Evolutionary conservation across 2,113 vertebrate species (phyloP).

Genomic region (Muscicapa adusta): DNA sequence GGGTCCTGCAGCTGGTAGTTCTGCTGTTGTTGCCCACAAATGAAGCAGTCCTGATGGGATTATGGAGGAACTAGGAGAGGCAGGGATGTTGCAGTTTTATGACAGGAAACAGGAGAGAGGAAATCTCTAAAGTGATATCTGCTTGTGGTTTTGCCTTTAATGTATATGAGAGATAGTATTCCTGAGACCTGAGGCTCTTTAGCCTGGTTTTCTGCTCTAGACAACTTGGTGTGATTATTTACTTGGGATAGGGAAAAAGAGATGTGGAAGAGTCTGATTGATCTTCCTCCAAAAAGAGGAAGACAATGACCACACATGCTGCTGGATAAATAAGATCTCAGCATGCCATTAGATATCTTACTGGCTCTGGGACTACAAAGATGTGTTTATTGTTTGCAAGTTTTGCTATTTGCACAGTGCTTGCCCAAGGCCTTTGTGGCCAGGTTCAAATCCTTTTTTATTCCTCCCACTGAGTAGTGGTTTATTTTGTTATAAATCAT

Average conservation of each 20-base stretch:
- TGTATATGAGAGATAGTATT: neutral
- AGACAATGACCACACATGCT: neutral
- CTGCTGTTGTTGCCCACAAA: neutral
- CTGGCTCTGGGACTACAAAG: neutral
- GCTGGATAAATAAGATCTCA: neutral
- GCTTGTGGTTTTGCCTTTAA: neutral
- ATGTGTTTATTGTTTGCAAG: conserved; percentile 1
- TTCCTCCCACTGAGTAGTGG: neutral
- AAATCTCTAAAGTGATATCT: neutral
- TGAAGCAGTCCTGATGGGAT: neutral
- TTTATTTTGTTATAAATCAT: neutral
- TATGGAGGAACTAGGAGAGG: neutral
- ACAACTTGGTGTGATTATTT: neutral
- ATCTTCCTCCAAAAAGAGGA: neutral
- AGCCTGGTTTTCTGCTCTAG: neutral
- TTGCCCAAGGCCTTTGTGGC: neutral
- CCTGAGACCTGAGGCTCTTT: neutral
- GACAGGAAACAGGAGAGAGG: neutral
- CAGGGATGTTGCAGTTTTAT: neutral
- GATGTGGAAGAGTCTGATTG: neutral
- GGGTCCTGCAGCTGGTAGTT: neutral
- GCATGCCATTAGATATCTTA: neutral
- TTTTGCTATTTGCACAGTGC: neutral
- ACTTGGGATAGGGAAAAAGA: neutral
- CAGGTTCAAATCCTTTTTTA: neutral